Percentiles rank a stretch among this genome's conserved stretches.
Evolutionary conservation across 2,113 vertebrate species (phyloP).

Genomic region (Lepisosteus oculatus): DNA sequence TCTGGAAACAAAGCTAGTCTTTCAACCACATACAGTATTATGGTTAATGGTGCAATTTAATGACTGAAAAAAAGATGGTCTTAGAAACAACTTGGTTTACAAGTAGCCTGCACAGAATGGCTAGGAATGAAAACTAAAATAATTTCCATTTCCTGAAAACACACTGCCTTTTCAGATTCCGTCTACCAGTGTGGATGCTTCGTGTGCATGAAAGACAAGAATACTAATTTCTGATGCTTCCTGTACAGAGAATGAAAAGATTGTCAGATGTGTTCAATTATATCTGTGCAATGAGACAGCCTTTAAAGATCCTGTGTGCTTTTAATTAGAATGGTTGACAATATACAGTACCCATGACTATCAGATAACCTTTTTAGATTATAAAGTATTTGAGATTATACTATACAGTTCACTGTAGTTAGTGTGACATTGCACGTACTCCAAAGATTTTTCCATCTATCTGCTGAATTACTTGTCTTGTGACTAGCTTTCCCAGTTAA

Average conservation of each 20-base stretch:
- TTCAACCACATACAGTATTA: not conserved
- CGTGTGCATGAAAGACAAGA: not conserved
- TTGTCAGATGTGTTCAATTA: not conserved
- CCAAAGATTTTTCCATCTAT: too few species aligned
- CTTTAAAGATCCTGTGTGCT: too few species aligned
- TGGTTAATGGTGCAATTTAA: not conserved
- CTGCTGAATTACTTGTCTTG: too few species aligned
- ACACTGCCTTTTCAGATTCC: not conserved
- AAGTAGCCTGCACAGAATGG: not conserved
- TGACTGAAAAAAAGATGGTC: not conserved
- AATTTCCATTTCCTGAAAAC: slow-evolving; percentile 7
- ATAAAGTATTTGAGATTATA: too few species aligned
- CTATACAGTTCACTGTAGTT: too few species aligned
- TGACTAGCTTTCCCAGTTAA: too few species aligned
- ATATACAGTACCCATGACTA: too few species aligned
- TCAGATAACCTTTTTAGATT: too few species aligned
- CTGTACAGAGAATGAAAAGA: not conserved
- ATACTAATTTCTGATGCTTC: not conserved
- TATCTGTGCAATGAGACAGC: slow-evolving; percentile 3
- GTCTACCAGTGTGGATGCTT: not conserved
- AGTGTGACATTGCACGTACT: too few species aligned
- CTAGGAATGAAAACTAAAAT: not conserved
- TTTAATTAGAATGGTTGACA: too few species aligned
- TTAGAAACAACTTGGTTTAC: not conserved
- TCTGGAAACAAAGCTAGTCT: slow-evolving; percentile 5